Evolutionary conservation across 2,888 invertebrate species (phyloP).

Genomic region (Terebella lapidaria): DNA sequence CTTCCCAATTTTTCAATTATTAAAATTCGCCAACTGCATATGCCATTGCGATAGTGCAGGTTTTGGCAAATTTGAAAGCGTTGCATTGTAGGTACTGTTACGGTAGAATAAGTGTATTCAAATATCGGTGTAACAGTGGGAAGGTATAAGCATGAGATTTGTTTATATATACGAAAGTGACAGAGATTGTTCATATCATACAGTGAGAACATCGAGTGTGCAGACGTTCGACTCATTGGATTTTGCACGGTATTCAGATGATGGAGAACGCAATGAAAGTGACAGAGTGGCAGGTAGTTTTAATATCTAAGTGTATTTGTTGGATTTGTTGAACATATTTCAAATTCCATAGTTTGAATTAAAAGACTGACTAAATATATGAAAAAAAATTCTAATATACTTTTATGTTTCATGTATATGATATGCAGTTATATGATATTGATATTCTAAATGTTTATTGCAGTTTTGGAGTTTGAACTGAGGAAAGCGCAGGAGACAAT

Average conservation of each 20-base stretch:
- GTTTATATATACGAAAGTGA: too few relatives aligned
- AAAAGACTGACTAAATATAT: background rate
- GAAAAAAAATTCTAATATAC: background rate
- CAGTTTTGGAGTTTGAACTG: constrained; percentile 78
- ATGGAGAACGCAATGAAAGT: constrained; percentile 73
- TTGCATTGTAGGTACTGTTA: too few relatives aligned
- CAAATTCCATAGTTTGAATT: background rate
- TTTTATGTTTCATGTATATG: too few relatives aligned
- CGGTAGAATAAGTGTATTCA: too few relatives aligned
- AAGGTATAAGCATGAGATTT: too few relatives aligned
- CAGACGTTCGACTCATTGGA: constrained; percentile 83
- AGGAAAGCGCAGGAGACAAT: constrained; percentile 83
- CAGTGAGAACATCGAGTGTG: constrained; percentile 67
- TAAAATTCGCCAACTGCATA: too few relatives aligned
- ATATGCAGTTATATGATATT: too few relatives aligned
- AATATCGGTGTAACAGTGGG: too few relatives aligned
- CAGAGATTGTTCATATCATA: too few relatives aligned
- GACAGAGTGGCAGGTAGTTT: constrained; percentile 65
- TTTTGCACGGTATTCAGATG: constrained; percentile 79
- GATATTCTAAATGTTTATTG: constrained; percentile 20
- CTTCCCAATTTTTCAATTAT: too few relatives aligned
- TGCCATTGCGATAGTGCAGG: too few relatives aligned
- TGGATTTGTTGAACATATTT: background rate
- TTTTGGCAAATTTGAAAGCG: too few relatives aligned
- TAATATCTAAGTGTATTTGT: background rate